These are phyloP conservation scores for Acholoe squamosa DNA, from an alignment of 2,888 invertebrate genomes.

Conservation along the genomic window DNA sequence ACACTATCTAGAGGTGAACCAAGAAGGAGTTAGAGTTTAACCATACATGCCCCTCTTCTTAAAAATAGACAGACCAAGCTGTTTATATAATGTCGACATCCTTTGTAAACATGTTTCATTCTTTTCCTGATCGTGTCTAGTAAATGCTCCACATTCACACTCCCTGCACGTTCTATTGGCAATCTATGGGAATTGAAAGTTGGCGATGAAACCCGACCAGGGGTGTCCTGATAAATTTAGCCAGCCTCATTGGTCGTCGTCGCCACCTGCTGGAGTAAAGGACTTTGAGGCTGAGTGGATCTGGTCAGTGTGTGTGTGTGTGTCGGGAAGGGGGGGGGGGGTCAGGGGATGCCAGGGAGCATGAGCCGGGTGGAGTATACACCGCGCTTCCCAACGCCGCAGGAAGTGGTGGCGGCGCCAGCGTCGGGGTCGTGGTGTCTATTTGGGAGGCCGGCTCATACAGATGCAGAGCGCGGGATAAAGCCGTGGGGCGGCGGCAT, in stretches of 20 bases:
- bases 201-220: constrained; percentile 22
- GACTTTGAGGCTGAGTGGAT: background rate
- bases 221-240: background rate
- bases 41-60: no score
- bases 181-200: background rate
- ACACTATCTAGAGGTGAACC: no score
- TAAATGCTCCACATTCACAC: background rate
- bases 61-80: no score
- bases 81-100: no score
- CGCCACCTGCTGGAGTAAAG: background rate
- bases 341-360: no score
- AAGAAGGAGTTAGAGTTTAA: no score
- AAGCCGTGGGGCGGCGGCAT: constrained; percentile 29
- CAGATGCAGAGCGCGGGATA: constrained; percentile 31
- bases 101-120: no score
- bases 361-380: background rate
- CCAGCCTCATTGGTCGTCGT: no score
- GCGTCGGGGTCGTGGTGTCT: background rate
- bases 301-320: background rate
- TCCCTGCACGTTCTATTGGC: background rate
- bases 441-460: background rate
- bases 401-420: constrained; percentile 15
- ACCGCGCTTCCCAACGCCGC: background rate
- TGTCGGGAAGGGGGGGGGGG: background rate
- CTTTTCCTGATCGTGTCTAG: background rate